phyloP scores from a whole-genome alignment of 2,113 vertebrate species.

The Neoarius graeffei region DNA sequence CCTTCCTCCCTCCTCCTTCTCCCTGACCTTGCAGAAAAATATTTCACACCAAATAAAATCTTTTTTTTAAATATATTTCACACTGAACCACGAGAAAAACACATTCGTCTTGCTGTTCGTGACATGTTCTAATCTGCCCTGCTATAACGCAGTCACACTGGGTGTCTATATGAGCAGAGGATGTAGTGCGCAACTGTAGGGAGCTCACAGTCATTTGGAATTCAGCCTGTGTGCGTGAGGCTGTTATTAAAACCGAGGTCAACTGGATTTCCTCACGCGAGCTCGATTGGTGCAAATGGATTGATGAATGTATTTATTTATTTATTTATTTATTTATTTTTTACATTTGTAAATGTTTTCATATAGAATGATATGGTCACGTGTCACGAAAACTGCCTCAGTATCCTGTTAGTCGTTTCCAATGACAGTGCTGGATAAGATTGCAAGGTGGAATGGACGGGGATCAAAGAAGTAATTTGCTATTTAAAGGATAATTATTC shows the following conservation, averaged over 20 bases:
- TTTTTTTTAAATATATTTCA: not conserved
- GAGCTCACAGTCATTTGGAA: not conserved
- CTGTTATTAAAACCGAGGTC: slow-evolving; percentile 17
- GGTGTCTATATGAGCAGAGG: not conserved
- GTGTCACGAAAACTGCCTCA: slow-evolving; percentile 3
- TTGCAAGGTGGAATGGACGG: not conserved
- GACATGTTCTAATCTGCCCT: not conserved
- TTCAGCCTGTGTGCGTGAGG: not conserved
- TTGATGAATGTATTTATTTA: not conserved
- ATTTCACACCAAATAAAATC: not conserved
- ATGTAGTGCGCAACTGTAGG: slow-evolving; percentile 23
- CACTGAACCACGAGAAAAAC: not conserved
- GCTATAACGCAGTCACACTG: not conserved
- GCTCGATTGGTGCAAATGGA: not conserved
- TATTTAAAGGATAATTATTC: not conserved
- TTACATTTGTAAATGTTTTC: not conserved
- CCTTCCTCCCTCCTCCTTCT: slow-evolving; percentile 43
- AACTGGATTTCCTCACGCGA: not conserved
- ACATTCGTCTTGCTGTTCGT: not conserved
- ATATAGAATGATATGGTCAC: not conserved
- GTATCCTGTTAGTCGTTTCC: slow-evolving; percentile 10
- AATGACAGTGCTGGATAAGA: slow-evolving; percentile 48
- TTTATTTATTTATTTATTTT: too few relatives aligned
- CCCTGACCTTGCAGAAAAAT: slow-evolving; percentile 61
- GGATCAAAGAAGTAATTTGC: not conserved